Conservation (phyloP, 2,113 vertebrate species). For the Chlorodrepanis virens region DNA sequence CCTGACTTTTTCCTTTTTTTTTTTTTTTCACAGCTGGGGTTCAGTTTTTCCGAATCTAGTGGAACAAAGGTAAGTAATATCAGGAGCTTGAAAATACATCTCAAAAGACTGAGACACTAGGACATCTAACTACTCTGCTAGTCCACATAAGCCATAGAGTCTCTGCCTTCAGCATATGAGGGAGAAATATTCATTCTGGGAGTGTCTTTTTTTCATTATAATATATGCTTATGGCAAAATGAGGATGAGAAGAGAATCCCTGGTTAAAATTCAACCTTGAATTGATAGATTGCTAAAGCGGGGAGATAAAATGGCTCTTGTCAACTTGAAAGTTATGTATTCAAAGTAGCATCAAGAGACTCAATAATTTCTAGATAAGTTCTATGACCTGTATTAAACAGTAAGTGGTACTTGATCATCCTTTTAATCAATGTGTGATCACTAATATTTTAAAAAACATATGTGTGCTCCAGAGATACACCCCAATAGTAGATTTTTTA, state of each 20-base stretch:
- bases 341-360: background rate
- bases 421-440: background rate
- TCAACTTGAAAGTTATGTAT: background rate
- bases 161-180: background rate
- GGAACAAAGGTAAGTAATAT: background rate
- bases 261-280: background rate
- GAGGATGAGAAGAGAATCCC: background rate
- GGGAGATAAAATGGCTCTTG: background rate
- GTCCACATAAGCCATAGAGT: background rate
- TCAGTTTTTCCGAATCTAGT: background rate
- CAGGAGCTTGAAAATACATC: background rate
- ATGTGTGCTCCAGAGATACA: background rate
- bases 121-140: background rate
- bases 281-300: background rate
- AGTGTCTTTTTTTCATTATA: background rate
- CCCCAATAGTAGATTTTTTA: background rate
- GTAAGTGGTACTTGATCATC: background rate
- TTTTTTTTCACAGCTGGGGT: accelerated
- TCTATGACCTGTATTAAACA: background rate
- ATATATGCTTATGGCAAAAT: background rate
- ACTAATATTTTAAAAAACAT: background rate
- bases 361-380: background rate
- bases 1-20: background rate
- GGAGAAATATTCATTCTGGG: background rate
- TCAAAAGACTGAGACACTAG: background rate